These are phyloP conservation scores for Eira barbara DNA, from an alignment of 2,113 vertebrate species.

Conservation along the genomic window DNA sequence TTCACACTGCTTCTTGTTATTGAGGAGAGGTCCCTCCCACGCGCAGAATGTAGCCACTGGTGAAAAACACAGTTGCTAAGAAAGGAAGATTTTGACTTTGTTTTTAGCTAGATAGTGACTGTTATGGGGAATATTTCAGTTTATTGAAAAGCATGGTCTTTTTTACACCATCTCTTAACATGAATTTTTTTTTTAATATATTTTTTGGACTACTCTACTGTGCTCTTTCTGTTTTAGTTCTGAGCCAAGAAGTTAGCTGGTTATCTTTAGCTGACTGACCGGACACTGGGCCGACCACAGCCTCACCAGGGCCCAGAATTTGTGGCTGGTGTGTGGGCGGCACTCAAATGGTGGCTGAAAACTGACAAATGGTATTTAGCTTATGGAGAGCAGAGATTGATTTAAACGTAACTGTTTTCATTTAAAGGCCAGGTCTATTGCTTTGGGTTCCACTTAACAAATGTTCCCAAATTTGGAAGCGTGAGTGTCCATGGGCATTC, in stretches of 20 bases:
- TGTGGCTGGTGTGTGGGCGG: constrained; percentile 45
- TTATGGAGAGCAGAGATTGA: constrained; percentile 47
- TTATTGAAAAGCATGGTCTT: neutral
- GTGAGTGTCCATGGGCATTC: neutral
- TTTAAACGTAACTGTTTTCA: constrained; percentile 47
- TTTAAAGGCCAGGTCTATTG: constrained; percentile 35
- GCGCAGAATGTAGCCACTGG: neutral
- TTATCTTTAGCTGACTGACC: constrained; percentile 67
- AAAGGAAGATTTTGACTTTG: constrained; percentile 42
- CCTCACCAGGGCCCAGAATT: neutral
- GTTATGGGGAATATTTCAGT: constrained; percentile 24
- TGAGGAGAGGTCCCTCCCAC: neutral
- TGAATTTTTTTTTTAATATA: neutral
- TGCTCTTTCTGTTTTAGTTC: constrained; percentile 12
- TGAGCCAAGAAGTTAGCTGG: neutral
- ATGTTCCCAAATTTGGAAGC: constrained; percentile 55
- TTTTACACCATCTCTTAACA: constrained; percentile 36
- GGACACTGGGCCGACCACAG: constrained; percentile 16
- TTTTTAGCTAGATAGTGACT: constrained; percentile 65
- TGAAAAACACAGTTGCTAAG: constrained; percentile 21
- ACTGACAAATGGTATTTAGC: constrained; percentile 14
- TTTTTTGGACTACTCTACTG: neutral
- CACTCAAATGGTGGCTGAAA: constrained; percentile 30
- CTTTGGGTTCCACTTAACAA: constrained; percentile 19
- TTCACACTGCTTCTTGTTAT: constrained; percentile 9